Evolutionary conservation across 2,113 vertebrate species (phyloP).

Genomic region (Xyliphius kryptos): DNA sequence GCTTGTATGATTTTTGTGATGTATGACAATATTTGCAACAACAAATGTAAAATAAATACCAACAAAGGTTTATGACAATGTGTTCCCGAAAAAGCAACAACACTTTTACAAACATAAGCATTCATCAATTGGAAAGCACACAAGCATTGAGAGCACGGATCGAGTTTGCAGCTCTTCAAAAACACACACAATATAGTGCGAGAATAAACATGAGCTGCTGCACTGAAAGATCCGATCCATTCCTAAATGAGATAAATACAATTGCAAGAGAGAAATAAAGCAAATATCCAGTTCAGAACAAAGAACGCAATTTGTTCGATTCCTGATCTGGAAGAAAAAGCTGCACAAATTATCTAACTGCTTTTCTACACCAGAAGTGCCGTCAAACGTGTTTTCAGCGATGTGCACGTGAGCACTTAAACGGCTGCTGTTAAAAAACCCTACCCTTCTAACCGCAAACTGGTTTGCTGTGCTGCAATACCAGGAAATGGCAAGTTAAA

Average conservation of each 20-base stretch:
- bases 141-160: constrained; percentile 41
- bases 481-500: constrained; percentile 41
- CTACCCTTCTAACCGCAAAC: constrained; percentile 30
- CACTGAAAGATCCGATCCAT: not conserved
- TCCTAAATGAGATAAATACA: not conserved
- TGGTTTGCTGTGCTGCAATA: constrained; percentile 36
- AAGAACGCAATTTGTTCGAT: not conserved
- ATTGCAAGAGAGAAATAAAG: not conserved
- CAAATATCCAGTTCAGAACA: not conserved
- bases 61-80: not conserved
- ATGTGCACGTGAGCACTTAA: constrained; percentile 10
- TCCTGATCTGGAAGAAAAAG: not conserved
- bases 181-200: not conserved
- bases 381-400: constrained; percentile 9
- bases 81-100: constrained; percentile 10
- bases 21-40: no score
- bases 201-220: constrained; percentile 6
- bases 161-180: constrained; percentile 26
- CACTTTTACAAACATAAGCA: constrained; percentile 57
- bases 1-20: not conserved
- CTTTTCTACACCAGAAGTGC: not conserved
- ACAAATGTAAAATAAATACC: not conserved
- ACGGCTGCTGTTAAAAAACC: constrained; percentile 21
- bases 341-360: not conserved
- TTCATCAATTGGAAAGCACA: constrained; percentile 60